Conservation (phyloP, 2,888 invertebrate genomes). For the Belgica antarctica region DNA sequence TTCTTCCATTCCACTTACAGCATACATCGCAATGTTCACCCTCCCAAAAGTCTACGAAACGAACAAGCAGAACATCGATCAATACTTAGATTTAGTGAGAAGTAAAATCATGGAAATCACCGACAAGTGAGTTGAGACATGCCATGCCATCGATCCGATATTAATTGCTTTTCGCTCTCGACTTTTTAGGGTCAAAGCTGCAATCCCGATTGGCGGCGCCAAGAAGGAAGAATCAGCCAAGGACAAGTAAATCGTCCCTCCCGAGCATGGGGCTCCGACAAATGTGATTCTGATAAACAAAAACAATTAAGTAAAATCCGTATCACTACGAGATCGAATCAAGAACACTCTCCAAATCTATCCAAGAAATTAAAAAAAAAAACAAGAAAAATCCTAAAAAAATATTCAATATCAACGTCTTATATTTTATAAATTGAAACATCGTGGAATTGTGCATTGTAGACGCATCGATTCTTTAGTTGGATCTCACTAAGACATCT, state of each 20-base stretch:
- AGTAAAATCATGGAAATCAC: conserved; percentile 85
- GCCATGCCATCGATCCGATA: not conserved
- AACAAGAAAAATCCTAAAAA: not conserved
- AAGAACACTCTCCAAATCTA: not conserved
- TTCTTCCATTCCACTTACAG: no score
- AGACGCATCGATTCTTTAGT: not conserved
- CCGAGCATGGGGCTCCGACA: not conserved
- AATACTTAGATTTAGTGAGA: conserved; percentile 82
- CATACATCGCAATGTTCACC: conserved; percentile 88
- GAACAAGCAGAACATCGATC: conserved; percentile 90
- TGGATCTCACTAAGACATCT: no score
- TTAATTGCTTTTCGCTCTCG: not conserved
- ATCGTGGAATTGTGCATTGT: not conserved
- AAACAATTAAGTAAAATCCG: not conserved
- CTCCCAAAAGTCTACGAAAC: conserved; percentile 95
- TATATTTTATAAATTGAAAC: not conserved
- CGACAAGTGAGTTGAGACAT: conserved; percentile 68
- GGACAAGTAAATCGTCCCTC: conserved; percentile 66
- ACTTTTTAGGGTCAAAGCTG: conserved; percentile 76
- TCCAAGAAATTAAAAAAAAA: not conserved
- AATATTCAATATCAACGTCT: conserved; percentile 15
- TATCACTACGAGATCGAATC: not conserved
- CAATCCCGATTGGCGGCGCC: conserved; percentile 72
- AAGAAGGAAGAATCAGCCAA: conserved; percentile 81
- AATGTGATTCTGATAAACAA: conserved; percentile 5